phyloP scores from a whole-genome alignment of 2,888 invertebrate genomes.

The Nemoura dubitans region DNA sequence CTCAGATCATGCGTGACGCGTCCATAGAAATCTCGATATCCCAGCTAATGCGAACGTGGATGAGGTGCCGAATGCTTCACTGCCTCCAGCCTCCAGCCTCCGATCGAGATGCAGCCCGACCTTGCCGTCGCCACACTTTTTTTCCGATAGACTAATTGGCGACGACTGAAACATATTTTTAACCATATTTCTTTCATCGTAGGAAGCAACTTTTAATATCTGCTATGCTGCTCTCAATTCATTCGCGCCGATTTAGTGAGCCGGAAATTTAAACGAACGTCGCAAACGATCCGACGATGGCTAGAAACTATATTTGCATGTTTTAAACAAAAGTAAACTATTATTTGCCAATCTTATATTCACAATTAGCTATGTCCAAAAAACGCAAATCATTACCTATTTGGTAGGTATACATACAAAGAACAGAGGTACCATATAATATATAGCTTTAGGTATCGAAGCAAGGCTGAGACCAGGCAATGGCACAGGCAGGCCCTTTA shows the following conservation, averaged over 20 bases:
- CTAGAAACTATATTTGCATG: neutral
- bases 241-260: neutral
- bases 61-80: conserved; percentile 29
- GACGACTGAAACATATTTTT: neutral
- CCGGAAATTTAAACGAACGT: neutral
- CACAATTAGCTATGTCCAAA: neutral
- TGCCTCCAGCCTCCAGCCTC: neutral
- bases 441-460: too few species aligned
- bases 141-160: neutral
- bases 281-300: neutral
- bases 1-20: conserved; percentile 10
- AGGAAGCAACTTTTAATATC: neutral
- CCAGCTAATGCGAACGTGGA: conserved; percentile 38
- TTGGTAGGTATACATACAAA: too few species aligned
- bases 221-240: neutral
- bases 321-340: neutral
- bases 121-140: neutral
- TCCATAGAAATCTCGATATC: conserved; percentile 32
- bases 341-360: neutral
- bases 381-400: neutral
- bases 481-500: too few species aligned
- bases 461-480: too few species aligned
- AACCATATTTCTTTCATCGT: neutral
- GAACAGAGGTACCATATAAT: too few species aligned
- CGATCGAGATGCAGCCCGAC: neutral